These are phyloP conservation scores for Sphecodes monilicornis DNA, from an alignment of 2,888 invertebrate genomes.

Conservation along the genomic window DNA sequence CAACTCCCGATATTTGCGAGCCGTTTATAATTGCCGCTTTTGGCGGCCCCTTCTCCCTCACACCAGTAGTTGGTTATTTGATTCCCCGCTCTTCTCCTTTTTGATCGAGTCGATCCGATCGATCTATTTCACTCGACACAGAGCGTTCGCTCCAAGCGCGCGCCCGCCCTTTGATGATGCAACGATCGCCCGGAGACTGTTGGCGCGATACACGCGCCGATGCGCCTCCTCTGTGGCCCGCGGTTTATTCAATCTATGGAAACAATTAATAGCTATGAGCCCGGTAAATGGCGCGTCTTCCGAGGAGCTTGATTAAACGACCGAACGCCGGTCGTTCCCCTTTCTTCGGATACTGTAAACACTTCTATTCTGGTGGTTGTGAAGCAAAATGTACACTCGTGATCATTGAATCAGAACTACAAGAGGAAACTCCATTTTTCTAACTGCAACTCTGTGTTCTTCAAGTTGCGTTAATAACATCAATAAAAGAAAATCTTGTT, in stretches of 20 bases:
- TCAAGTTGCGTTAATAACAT: too few relatives aligned
- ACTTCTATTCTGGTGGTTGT: background rate
- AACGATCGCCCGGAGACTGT: constrained; percentile 19
- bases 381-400: too few relatives aligned
- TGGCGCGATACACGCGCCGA: background rate
- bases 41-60: background rate
- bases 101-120: background rate
- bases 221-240: background rate
- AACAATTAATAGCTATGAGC: constrained; percentile 13
- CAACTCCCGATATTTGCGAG: constrained; percentile 6
- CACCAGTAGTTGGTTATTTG: background rate
- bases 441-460: too few relatives aligned
- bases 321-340: background rate
- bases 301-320: background rate
- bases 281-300: too few relatives aligned
- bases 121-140: constrained; percentile 23
- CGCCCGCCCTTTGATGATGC: constrained; percentile 29
- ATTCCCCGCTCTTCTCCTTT: constrained; percentile 9
- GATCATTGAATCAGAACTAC: background rate
- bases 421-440: background rate
- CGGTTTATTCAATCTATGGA: constrained; percentile 3
- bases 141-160: constrained; percentile 6
- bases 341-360: background rate
- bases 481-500: too few relatives aligned
- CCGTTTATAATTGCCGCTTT: constrained; percentile 24